Evolutionary conservation across 2,113 vertebrate genomes (phyloP).

Genomic region (Alces alces): DNA sequence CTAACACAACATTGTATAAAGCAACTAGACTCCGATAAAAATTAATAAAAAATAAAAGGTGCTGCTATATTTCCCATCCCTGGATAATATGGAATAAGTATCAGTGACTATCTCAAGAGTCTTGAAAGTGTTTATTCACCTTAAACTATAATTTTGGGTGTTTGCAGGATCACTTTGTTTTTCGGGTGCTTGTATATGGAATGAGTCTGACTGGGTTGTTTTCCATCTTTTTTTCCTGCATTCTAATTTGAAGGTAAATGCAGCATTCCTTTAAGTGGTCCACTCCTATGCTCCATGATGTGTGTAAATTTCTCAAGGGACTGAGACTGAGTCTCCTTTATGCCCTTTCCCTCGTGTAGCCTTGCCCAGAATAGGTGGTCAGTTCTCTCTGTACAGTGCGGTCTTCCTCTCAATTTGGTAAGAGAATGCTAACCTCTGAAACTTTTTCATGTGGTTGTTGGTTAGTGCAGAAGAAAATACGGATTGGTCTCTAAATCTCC

Average conservation of each 20-base stretch:
- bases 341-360: neutral
- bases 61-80: neutral
- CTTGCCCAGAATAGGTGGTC: neutral
- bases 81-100: neutral
- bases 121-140: neutral
- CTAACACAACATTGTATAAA: neutral
- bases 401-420: neutral
- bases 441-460: neutral
- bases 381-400: neutral
- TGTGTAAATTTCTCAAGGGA: neutral
- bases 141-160: neutral
- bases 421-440: neutral
- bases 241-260: neutral
- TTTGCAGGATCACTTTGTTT: neutral
- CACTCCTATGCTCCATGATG: accelerated
- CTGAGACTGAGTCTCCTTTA: neutral
- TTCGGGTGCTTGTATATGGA: neutral
- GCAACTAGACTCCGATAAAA: neutral
- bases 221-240: neutral
- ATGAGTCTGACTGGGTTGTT: neutral
- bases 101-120: neutral
- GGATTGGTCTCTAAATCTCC: neutral
- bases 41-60: neutral
- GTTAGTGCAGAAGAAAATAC: neutral
- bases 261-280: neutral